Conservation (phyloP, 2,797 vertebrate genomes). For the Gila robusta region DNA sequence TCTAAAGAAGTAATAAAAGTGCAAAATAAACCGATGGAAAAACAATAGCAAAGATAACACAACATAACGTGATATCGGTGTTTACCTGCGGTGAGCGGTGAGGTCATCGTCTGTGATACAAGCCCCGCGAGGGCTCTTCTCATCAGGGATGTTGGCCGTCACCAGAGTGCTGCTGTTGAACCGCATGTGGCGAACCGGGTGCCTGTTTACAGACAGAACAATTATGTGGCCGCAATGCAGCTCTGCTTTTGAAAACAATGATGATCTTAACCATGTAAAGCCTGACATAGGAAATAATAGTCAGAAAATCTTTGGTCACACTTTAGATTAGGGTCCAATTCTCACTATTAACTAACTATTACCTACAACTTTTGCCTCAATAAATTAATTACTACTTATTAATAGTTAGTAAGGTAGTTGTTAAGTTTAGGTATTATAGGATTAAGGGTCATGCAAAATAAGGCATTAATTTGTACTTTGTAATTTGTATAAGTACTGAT, state of each 20-base stretch:
- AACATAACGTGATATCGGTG: background rate
- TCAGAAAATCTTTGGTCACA: background rate
- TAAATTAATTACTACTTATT: too few species aligned
- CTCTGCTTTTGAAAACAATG: background rate
- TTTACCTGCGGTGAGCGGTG: slow-evolving; percentile 88
- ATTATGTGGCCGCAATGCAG: background rate
- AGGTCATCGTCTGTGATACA: slow-evolving; percentile 90
- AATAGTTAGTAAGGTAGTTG: too few species aligned
- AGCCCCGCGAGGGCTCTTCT: slow-evolving; percentile 85
- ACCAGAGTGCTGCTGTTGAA: slow-evolving; percentile 89
- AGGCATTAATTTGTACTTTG: too few species aligned
- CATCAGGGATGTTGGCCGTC: slow-evolving; percentile 92
- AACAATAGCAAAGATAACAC: background rate
- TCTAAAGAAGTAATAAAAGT: slow-evolving; percentile 70
- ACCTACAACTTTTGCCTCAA: too few species aligned
- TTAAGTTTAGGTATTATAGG: too few species aligned
- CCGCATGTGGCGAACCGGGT: slow-evolving; percentile 88
- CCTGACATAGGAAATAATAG: background rate
- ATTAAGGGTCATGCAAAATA: too few species aligned
- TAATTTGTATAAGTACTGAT: too few species aligned
- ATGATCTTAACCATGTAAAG: background rate
- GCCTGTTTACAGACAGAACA: slow-evolving; percentile 73
- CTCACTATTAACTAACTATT: too few species aligned
- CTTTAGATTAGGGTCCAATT: too few species aligned
- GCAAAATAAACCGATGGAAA: background rate